Evolutionary conservation across 2,113 vertebrate genomes (phyloP), one percentile per base, ranked within the genome.

Genomic region (Siniperca knerii): DNA sequence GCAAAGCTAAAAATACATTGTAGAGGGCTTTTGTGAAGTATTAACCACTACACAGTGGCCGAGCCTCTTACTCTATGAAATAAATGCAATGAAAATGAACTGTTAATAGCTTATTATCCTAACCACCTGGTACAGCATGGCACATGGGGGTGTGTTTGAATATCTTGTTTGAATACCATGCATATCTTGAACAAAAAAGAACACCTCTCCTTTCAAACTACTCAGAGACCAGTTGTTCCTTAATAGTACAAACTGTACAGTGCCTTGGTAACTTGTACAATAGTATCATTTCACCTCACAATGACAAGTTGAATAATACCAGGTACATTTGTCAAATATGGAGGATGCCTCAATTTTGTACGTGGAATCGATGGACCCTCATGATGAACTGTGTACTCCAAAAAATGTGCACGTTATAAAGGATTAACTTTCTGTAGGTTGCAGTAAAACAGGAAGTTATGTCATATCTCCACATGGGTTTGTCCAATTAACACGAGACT

Each of bases 91-190:
- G n/a, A 2, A 77, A 78, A 48, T 57, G 29, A 62, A 82, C 71
- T 44, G 44, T 71, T 72, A 78, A 79, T 72, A 67, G 52, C 72
- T 89, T 46, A 77, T 89, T 83, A 76, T 62, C 7, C 35, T 18
- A 66, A 78, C 50, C 72, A 72, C 60, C 76, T 62, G 70, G 11
- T 79, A 21, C 40, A 66, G 74, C 69, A 46, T 21, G 57, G 57
- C 7, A n/a, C 3, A 54, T 46, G 16, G 12, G 58, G 6, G 23
- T 76, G 48, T 48, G 33, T 55, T 55, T 78, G 55, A 80, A 50
- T 70, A 37, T 66, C 21, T 50, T 33, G 13, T 33, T 61, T 33
- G 46, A 65, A 25, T 25, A 25, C 25, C 25, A 25, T 25, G 25
- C 25, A 25, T 25, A 25, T 25, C 25, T 25, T 25, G 25, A 25